phyloP scores from a whole-genome alignment of 2,113 vertebrate species.

The Petrocephalus zakoni region DNA sequence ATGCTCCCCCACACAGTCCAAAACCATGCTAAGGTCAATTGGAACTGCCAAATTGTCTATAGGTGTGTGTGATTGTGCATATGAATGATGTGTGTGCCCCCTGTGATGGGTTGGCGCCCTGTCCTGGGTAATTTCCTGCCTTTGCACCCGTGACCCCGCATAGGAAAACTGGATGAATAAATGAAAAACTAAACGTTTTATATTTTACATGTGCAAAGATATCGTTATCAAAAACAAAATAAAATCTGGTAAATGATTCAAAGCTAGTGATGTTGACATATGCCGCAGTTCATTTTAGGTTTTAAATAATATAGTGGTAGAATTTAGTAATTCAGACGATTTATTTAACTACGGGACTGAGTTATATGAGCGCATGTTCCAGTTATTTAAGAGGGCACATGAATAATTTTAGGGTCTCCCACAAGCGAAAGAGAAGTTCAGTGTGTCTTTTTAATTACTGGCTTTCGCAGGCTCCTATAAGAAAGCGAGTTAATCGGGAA shows the following conservation, averaged over 20 bases:
- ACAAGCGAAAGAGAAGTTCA: conserved; percentile 1
- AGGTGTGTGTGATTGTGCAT: too few relatives aligned
- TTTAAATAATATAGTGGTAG: conserved; percentile 1
- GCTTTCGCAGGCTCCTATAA: conserved; percentile 13
- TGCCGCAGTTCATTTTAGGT: conserved; percentile 3
- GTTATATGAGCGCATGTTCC: background rate
- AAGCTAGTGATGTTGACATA: background rate
- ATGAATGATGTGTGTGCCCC: background rate
- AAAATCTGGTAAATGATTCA: conserved; percentile 5
- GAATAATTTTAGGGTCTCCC: background rate
- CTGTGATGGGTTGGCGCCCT: background rate
- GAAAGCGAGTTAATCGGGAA: conserved; percentile 50
- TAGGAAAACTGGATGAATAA: background rate
- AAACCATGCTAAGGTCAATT: too few relatives aligned
- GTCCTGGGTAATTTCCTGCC: background rate
- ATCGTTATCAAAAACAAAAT: conserved; percentile 1
- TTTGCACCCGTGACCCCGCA: background rate
- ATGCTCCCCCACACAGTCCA: too few relatives aligned
- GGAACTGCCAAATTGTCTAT: too few relatives aligned
- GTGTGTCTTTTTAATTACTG: background rate
- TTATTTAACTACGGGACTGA: conserved; percentile 1
- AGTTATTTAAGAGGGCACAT: background rate
- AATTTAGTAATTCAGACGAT: conserved; percentile 16
- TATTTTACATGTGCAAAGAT: background rate
- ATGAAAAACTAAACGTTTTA: background rate